phyloP scores from a whole-genome alignment of 2,113 vertebrate genomes.

The Ctenodactylus gundi region DNA sequence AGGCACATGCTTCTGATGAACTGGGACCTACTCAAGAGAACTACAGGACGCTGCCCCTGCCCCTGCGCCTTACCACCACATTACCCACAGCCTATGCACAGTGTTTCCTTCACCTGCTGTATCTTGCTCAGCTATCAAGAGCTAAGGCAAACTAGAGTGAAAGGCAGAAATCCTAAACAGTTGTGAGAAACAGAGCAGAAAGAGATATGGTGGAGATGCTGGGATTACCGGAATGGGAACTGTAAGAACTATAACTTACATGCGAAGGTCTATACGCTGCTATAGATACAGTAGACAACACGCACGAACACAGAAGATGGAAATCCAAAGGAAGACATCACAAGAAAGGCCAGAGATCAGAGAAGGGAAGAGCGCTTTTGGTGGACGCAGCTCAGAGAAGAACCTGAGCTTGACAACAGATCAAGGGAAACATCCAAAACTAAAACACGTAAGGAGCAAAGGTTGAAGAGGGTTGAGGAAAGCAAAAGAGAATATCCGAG shows the following conservation, averaged over 20 bases:
- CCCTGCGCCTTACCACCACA: neutral
- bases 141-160: neutral
- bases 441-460: neutral
- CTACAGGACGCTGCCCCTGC: neutral
- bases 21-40: neutral
- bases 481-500: neutral
- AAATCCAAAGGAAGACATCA: neutral
- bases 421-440: neutral
- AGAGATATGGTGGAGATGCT: neutral
- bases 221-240: neutral
- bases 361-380: neutral
- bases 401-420: neutral
- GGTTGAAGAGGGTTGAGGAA: neutral
- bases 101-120: neutral
- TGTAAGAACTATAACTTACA: neutral
- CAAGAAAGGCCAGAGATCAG: neutral
- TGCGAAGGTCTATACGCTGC: neutral
- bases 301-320: neutral
- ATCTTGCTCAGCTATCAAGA: neutral
- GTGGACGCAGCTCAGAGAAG: neutral
- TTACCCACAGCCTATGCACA: too few relatives aligned
- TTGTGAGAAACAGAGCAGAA: neutral
- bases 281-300: neutral
- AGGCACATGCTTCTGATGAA: neutral
- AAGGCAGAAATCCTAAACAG: neutral